Evolutionary conservation across 2,888 invertebrate genomes (phyloP).

Genomic region (Ditula angustiorana): DNA sequence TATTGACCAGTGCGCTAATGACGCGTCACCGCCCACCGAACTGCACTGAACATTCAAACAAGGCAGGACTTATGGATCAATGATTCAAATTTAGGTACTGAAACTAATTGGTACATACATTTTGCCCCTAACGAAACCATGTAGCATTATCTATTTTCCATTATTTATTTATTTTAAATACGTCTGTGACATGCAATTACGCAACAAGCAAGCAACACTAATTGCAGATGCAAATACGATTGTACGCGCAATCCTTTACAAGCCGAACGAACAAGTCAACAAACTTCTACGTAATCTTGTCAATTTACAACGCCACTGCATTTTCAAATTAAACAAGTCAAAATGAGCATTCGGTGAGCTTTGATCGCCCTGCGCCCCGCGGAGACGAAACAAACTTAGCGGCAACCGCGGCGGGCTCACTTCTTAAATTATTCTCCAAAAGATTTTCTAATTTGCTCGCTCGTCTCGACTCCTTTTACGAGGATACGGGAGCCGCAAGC

Average conservation of each 20-base stretch:
- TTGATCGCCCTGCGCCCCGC: conserved; percentile 56
- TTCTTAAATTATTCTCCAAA: conserved; percentile 83
- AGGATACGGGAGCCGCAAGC: conserved; percentile 60
- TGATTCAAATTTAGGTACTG: background rate
- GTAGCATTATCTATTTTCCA: too few species aligned
- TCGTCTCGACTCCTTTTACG: conserved; percentile 68
- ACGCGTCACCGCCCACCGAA: background rate
- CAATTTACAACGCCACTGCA: conserved; percentile 59
- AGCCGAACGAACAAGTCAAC: conserved; percentile 20
- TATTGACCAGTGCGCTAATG: conserved; percentile 32
- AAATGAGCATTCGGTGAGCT: conserved; percentile 60
- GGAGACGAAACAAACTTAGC: conserved; percentile 69
- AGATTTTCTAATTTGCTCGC: conserved; percentile 84
- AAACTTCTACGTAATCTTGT: conserved; percentile 39
- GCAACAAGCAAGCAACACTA: conserved; percentile 10
- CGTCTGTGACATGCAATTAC: background rate
- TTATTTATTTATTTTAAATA: background rate
- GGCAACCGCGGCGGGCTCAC: conserved; percentile 60
- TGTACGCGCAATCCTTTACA: conserved; percentile 30
- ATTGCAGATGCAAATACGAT: conserved; percentile 17
- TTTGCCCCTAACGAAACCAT: too few species aligned
- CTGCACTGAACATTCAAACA: conserved; percentile 6
- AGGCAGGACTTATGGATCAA: background rate
- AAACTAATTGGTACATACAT: background rate
- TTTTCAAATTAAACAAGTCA: conserved; percentile 58